Evolutionary conservation across 2,888 invertebrate genomes (phyloP), one percentile per base, ranked within the genome.

Genomic region (Apodemia duryi): DNA sequence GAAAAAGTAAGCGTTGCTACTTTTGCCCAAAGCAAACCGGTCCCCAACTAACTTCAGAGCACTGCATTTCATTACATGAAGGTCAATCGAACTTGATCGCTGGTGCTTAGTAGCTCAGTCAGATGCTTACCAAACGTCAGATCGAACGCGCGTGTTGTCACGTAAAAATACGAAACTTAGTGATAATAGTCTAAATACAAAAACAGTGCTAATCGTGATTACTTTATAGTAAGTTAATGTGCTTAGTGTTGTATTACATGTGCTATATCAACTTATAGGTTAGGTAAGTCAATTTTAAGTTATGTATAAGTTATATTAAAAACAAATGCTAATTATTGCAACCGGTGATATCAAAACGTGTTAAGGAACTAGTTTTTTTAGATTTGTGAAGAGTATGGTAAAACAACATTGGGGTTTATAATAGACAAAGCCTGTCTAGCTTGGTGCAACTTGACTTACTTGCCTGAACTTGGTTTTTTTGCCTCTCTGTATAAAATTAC

Each of bases 1-100:
- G 71, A 73, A 75, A 77, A 77, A 79, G 77, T 77, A 77, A 74
- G 77, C 76, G 54, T 54, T 81, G 80, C 11, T 43, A 86, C 84
- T 87, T 88, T 89, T 86, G 87, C 86, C 89, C 75, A 88, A 88
- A 88, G 85, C 78, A 71, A 82, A 88, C 89, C 88, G 87, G 88
- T 88, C 81, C 69, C 70, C 70, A 70, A 71, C 85, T 74, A 88
- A 88, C 88, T 89, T 89, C 86, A 84, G 81, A 77, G 76, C 72
- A 75, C 74, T 78, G 79, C 80, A 78, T 82, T 84, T 84, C 79
- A 83, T 83, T 84, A 79, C 71, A 70, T 82, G 90, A 90, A 90
- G 90, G 90, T 89, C 89, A 89, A 79, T 69, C 69, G 65, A 67
- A 68, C 68, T 67, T 67, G 71, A 71, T 71, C 71, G 69, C 70